Evolutionary conservation across 2,888 invertebrate genomes (phyloP).

Genomic region (Tiphia femorata): DNA sequence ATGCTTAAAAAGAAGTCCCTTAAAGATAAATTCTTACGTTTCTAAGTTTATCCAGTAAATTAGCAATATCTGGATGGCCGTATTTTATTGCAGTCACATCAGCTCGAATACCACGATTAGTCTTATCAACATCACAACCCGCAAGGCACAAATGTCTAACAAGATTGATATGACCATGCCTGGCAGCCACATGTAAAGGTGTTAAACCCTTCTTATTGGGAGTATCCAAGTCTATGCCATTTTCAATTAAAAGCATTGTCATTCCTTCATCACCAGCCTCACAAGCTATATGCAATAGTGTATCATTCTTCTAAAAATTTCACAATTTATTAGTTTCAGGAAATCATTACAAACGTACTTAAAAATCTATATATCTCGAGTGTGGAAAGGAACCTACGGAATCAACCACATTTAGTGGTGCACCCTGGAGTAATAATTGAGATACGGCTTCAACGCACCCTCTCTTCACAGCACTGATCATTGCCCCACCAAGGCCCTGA

Average conservation of each 20-base stretch:
- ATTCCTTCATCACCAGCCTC: constrained; percentile 62
- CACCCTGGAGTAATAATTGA: constrained; percentile 64
- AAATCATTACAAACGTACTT: constrained; percentile 1
- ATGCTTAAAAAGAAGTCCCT: background rate
- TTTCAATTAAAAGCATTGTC: constrained; percentile 62
- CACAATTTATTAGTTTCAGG: background rate
- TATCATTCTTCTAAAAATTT: constrained; percentile 72
- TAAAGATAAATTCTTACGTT: constrained; percentile 66
- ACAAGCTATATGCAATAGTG: constrained; percentile 75
- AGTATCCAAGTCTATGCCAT: constrained; percentile 72
- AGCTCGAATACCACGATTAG: constrained; percentile 78
- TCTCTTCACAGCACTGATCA: constrained; percentile 65
- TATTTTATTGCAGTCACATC: constrained; percentile 84
- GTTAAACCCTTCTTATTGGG: constrained; percentile 74
- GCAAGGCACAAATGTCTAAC: constrained; percentile 78
- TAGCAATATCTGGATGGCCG: constrained; percentile 78
- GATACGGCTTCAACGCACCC: constrained; percentile 65
- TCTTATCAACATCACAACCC: constrained; percentile 78
- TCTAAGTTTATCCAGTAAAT: constrained; percentile 76
- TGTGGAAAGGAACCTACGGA: constrained; percentile 55
- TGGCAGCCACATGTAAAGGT: constrained; percentile 80
- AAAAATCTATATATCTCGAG: too few relatives aligned
- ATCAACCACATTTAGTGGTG: constrained; percentile 62
- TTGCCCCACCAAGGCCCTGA: constrained; percentile 64
- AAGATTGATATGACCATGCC: constrained; percentile 79